phyloP scores from a whole-genome alignment of 1,140 invertebrate species.

The Bradysia coprophila region DNA sequence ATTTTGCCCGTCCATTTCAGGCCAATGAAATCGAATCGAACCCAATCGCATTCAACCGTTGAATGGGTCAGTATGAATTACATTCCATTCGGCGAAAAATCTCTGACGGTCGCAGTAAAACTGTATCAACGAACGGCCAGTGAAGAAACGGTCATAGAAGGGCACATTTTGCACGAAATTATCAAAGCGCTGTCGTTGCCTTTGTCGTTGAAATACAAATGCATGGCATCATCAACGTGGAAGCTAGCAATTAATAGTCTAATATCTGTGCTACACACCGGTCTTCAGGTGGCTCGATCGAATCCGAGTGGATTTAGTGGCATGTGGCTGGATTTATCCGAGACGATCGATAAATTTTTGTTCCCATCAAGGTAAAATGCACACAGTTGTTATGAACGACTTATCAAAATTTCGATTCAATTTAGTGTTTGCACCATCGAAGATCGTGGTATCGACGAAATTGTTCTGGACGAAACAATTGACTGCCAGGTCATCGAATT shows the following conservation, averaged over 20 bases:
- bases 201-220: slow-evolving; percentile 65
- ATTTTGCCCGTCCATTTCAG: no score
- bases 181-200: slow-evolving; percentile 53
- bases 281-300: slow-evolving; percentile 70
- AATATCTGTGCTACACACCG: slow-evolving; percentile 59
- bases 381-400: not conserved
- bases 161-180: slow-evolving; percentile 56
- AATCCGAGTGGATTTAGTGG: slow-evolving; percentile 45
- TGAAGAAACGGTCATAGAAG: slow-evolving; percentile 51
- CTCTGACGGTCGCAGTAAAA: slow-evolving; percentile 60
- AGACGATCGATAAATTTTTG: slow-evolving; percentile 76
- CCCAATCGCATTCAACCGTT: slow-evolving; percentile 21
- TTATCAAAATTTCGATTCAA: slow-evolving; percentile 3
- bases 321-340: slow-evolving; percentile 74
- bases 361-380: slow-evolving; percentile 54
- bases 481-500: slow-evolving; percentile 79
- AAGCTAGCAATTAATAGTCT: slow-evolving; percentile 66
- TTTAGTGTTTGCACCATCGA: slow-evolving; percentile 24
- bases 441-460: slow-evolving; percentile 61
- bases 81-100: slow-evolving; percentile 74
- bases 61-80: slow-evolving; percentile 76
- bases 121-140: slow-evolving; percentile 67
- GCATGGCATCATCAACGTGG: slow-evolving; percentile 68
- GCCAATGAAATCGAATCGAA: slow-evolving; percentile 14
- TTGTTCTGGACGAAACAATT: slow-evolving; percentile 62